A percentile compares a stretch with the other conserved stretches of the same genome.
phyloP scores from a whole-genome alignment of 2,888 invertebrate genomes.

The Isoperla grammatica region DNA sequence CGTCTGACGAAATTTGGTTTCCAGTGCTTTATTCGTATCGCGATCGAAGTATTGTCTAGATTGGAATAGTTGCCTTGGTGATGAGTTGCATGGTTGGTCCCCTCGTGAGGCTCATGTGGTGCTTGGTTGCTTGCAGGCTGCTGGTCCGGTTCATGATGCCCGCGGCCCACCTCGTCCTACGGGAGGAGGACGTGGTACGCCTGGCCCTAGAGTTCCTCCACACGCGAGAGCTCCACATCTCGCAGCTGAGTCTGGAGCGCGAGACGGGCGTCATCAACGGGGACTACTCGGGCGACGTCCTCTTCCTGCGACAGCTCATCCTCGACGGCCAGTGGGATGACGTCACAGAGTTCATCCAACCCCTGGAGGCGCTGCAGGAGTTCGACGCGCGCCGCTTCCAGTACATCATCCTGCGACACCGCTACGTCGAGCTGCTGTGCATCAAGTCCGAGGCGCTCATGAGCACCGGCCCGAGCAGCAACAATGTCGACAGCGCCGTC shows the following conservation, averaged over 20 bases:
- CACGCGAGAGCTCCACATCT: constrained; percentile 86
- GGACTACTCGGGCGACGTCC: constrained; percentile 86
- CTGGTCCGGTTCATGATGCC: constrained; percentile 58
- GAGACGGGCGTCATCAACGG: constrained; percentile 95
- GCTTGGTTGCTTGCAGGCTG: no score
- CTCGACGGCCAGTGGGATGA: constrained; percentile 98
- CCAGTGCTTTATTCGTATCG: no score
- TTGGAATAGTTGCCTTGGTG: no score
- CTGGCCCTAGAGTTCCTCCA: constrained; percentile 80
- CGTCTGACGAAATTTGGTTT: no score
- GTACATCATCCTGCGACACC: constrained; percentile 83
- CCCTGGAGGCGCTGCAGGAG: constrained; percentile 68
- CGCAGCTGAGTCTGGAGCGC: constrained; percentile 83
- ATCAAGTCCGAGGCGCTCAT: constrained; percentile 81
- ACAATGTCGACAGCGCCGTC: constrained; percentile 85
- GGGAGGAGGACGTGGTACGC: constrained; percentile 85
- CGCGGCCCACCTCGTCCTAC: constrained; percentile 75
- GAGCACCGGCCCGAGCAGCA: constrained; percentile 57
- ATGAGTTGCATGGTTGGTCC: no score
- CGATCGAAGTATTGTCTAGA: no score
- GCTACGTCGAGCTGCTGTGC: constrained; percentile 89
- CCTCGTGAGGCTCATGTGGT: no score
- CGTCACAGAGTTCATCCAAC: constrained; percentile 92
- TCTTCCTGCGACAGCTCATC: constrained; percentile 90
- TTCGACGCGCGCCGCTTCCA: constrained; percentile 83